Evolutionary conservation across 2,113 vertebrate genomes (phyloP), one percentile per base, ranked within the genome.

Genomic region (Salvelinus sp.): DNA sequence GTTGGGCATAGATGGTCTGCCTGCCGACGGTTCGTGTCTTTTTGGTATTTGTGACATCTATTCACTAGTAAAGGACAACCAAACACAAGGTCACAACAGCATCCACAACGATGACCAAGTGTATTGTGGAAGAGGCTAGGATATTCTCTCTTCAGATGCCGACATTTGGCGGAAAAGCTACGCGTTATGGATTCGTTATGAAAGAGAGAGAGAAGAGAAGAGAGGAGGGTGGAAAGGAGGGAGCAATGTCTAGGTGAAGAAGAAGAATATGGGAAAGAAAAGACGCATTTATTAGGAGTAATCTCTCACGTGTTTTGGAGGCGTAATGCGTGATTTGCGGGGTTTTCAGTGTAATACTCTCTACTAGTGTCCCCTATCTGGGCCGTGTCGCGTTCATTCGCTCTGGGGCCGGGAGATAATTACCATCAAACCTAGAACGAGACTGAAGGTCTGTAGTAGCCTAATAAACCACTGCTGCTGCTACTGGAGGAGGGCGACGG

Each of bases 401-500:
- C 85, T 77, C 74, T 47, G 70, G 71, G 85, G 82, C 77, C 33
- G 18, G 77, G n/a, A 16, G 76, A 78, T 77, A 72, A 86, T 82
- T 82, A 80, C 85, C 83, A 92, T 89, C 87, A 91, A 81, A 83
- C 74, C 75, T 62, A 87, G 88, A 91, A 91, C 90, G 82, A 88
- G 88, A 91, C 91, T 89, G 79, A 83, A 85, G 89, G 83, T 89
- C 50, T 18, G 50, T 54, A 54, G 50, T 18, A 74, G 57, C 79
- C 70, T 81, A 88, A 86, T 87, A 92, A 92, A n/a, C n/a, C 93
- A 94, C 93, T 94, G 93, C 93, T 93, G 92, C 92, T 90, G 83
- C 80, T 67, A 2, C 9, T 33, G 6, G 48, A 10, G 48, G 48
- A 48, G 47, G 9, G 47, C 12, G 47, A 48, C 5, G 9, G 47